Evolutionary conservation across 2,888 invertebrate genomes (phyloP).

Genomic region (Eupithecia subumbrata): DNA sequence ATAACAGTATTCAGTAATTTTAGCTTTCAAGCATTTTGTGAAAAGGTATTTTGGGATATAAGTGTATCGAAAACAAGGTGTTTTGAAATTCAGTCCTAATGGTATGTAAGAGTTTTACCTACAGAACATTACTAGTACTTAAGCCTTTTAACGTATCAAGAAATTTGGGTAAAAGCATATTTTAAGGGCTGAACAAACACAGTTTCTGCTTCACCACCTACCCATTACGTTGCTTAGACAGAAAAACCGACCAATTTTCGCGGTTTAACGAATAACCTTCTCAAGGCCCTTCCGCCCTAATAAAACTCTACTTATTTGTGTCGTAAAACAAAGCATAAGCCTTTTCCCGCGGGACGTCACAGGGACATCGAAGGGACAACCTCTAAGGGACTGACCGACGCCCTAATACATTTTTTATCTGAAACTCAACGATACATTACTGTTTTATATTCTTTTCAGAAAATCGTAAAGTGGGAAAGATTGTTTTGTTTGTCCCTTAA

Average conservation of each 20-base stretch:
- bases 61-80: too few relatives aligned
- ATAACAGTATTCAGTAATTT: too few relatives aligned
- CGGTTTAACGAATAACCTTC: slow-evolving; percentile 23
- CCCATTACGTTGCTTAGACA: not conserved
- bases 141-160: not conserved
- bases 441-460: slow-evolving; percentile 55
- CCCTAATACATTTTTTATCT: slow-evolving; percentile 70
- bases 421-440: slow-evolving; percentile 52
- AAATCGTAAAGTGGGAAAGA: slow-evolving; percentile 55
- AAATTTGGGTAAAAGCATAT: not conserved
- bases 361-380: slow-evolving; percentile 44
- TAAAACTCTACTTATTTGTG: slow-evolving; percentile 48
- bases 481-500: slow-evolving; percentile 46
- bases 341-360: slow-evolving; percentile 53
- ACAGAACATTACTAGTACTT: not conserved
- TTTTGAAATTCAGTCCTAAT: too few relatives aligned
- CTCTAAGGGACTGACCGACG: slow-evolving; percentile 49
- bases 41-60: too few relatives aligned
- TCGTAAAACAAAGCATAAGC: slow-evolving; percentile 61
- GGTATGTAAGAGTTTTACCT: too few relatives aligned
- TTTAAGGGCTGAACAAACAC: not conserved
- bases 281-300: slow-evolving; percentile 37
- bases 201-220: not conserved
- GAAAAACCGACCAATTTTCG: not conserved
- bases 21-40: too few relatives aligned